phyloP scores from a whole-genome alignment of 2,888 invertebrate species.

The Drosophila pegasa region DNA sequence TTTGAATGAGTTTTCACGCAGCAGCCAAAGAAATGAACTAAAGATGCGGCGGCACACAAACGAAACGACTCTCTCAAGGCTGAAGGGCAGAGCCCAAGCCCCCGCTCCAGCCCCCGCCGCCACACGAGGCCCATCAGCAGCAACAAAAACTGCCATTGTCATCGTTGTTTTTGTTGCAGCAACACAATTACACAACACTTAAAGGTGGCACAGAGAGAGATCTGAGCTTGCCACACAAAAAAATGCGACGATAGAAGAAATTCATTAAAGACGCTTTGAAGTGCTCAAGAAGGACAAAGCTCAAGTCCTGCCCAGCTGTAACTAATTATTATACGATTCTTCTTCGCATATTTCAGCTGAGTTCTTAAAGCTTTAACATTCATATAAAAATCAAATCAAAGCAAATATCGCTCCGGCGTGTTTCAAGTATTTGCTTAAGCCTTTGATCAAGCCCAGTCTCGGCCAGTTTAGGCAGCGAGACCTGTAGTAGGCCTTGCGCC shows the following conservation, averaged over 20 bases:
- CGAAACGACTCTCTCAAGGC: slow-evolving; percentile 62
- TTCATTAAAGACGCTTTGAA: background rate
- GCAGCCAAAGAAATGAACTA: slow-evolving; percentile 48
- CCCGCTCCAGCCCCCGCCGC: background rate
- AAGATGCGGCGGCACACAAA: slow-evolving; percentile 30
- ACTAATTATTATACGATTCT: background rate
- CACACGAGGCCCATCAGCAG: slow-evolving; percentile 19
- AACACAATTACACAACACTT: slow-evolving; percentile 69
- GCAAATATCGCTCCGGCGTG: background rate
- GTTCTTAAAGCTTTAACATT: background rate
- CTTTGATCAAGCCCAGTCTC: background rate
- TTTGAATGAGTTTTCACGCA: slow-evolving; percentile 71
- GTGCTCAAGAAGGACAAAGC: background rate
- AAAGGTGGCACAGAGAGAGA: slow-evolving; percentile 37
- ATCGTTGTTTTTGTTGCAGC: slow-evolving; percentile 35
- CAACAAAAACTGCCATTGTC: slow-evolving; percentile 60
- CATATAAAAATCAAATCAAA: background rate
- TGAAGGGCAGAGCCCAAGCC: slow-evolving; percentile 17
- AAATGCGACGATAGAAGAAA: background rate
- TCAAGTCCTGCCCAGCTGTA: background rate
- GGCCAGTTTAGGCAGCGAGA: slow-evolving; percentile 15
- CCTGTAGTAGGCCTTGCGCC: slow-evolving; percentile 27
- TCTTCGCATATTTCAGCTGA: background rate
- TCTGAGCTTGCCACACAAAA: background rate
- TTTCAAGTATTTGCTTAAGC: background rate